These are phyloP conservation scores for Drosophila punjabiensis DNA, from an alignment of 1,140 invertebrate species.

Conservation along the genomic window DNA sequence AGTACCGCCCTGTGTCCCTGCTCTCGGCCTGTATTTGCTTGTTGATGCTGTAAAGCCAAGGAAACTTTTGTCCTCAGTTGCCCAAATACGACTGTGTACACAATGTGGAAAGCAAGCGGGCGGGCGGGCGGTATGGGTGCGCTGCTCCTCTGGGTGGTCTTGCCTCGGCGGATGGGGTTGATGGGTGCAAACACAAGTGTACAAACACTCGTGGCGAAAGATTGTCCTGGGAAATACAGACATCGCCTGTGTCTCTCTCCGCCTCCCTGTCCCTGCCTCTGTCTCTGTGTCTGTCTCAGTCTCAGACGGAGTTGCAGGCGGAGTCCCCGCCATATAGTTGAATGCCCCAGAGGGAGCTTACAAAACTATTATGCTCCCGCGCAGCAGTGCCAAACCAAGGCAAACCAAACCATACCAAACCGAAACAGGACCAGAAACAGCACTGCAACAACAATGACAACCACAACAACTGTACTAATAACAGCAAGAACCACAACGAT, in stretches of 20 bases:
- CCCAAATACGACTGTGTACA: constrained; percentile 71
- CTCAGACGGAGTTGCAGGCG: constrained; percentile 29
- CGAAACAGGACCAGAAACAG: constrained; percentile 34
- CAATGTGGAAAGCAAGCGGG: constrained; percentile 28
- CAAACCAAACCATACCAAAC: constrained; percentile 36
- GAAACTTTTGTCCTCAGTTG: constrained; percentile 81
- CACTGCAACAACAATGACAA: constrained; percentile 46
- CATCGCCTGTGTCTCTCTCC: constrained; percentile 54
- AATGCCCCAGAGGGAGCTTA: constrained; percentile 81
- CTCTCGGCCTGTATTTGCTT: constrained; percentile 68
- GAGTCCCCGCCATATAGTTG: constrained; percentile 63
- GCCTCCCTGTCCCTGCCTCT: background rate
- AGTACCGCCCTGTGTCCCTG: constrained; percentile 21
- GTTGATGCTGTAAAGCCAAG: constrained; percentile 81
- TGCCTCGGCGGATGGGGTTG: constrained; percentile 12
- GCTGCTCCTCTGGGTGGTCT: constrained; percentile 3
- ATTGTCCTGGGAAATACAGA: constrained; percentile 83
- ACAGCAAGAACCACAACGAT: constrained; percentile 69
- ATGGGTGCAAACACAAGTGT: constrained; percentile 54
- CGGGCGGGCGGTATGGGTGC: constrained; percentile 2
- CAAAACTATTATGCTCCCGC: constrained; percentile 80
- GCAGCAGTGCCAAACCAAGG: constrained; percentile 66
- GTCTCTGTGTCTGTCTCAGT: background rate
- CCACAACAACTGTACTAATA: constrained; percentile 73
- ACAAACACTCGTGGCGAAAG: constrained; percentile 79